phyloP scores from a whole-genome alignment of 2,888 invertebrate genomes.

The Dendrolimus houi region DNA sequence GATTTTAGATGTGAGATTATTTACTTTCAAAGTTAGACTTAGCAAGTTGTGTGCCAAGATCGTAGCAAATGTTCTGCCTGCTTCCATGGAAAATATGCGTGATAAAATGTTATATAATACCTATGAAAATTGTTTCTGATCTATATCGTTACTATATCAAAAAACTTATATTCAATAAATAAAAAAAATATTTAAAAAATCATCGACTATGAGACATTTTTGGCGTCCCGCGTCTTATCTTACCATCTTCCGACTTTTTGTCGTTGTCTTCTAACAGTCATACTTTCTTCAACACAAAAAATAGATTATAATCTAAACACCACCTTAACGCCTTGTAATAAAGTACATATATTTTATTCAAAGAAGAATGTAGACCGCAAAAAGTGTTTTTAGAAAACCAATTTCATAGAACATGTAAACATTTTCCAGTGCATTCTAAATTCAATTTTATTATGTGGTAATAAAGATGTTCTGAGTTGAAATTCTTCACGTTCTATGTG shows the following conservation, averaged over 20 bases:
- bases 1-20: no score
- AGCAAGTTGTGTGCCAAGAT: no score
- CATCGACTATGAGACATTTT: slow-evolving; percentile 15
- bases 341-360: neutral
- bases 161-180: slow-evolving; percentile 4
- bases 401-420: slow-evolving; percentile 1
- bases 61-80: no score
- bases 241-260: slow-evolving; percentile 49
- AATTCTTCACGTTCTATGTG: neutral
- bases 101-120: no score
- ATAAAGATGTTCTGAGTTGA: neutral
- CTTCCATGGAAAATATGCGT: no score
- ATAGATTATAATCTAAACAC: neutral
- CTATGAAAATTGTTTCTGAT: no score
- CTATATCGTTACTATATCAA: no score
- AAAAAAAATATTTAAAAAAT: slow-evolving; percentile 2
- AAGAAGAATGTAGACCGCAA: neutral
- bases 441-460: slow-evolving; percentile 8
- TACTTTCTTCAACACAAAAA: neutral
- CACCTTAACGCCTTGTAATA: neutral
- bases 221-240: slow-evolving; percentile 45
- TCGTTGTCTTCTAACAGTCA: slow-evolving; percentile 13
- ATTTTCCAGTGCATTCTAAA: neutral
- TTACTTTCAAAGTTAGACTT: no score
- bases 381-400: slow-evolving; percentile 10